Evolutionary conservation across 2,888 invertebrate genomes (phyloP).

Genomic region (Clanis bilineata): DNA sequence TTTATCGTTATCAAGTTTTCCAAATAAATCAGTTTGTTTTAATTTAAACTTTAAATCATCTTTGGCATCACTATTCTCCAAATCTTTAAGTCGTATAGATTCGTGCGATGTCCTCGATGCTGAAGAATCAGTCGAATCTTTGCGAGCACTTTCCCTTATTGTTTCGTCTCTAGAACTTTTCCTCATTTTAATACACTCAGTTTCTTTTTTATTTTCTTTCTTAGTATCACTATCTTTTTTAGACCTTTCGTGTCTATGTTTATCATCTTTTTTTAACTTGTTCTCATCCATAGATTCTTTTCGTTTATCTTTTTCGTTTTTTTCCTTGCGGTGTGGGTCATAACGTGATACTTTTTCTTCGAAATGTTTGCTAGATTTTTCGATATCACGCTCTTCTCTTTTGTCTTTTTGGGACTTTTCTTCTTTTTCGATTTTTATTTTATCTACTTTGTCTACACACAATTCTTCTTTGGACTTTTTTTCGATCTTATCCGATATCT

Average conservation of each 20-base stretch:
- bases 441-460: constrained; percentile 44
- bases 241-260: constrained; percentile 68
- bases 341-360: constrained; percentile 69
- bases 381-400: constrained; percentile 50
- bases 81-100: constrained; percentile 64
- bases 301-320: constrained; percentile 63
- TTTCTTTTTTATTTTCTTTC: constrained; percentile 71
- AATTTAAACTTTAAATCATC: constrained; percentile 61
- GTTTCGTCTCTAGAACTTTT: constrained; percentile 74
- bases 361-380: constrained; percentile 51
- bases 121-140: constrained; percentile 78
- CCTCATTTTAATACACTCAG: constrained; percentile 57
- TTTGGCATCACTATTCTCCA: constrained; percentile 59
- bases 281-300: constrained; percentile 58
- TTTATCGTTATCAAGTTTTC: constrained; percentile 78
- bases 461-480: constrained; percentile 53
- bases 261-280: constrained; percentile 73
- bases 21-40: constrained; percentile 71
- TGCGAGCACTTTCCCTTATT: constrained; percentile 64
- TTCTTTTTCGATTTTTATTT: constrained; percentile 51
- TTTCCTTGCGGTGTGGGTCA: constrained; percentile 77
- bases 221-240: constrained; percentile 68
- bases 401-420: constrained; percentile 55
- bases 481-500: constrained; percentile 48
- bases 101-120: constrained; percentile 74